A percentile compares a stretch with the other conserved stretches of the same genome.
phyloP scores from a whole-genome alignment of 2,797 vertebrate genomes.

The Gymnothorax reevesii region DNA sequence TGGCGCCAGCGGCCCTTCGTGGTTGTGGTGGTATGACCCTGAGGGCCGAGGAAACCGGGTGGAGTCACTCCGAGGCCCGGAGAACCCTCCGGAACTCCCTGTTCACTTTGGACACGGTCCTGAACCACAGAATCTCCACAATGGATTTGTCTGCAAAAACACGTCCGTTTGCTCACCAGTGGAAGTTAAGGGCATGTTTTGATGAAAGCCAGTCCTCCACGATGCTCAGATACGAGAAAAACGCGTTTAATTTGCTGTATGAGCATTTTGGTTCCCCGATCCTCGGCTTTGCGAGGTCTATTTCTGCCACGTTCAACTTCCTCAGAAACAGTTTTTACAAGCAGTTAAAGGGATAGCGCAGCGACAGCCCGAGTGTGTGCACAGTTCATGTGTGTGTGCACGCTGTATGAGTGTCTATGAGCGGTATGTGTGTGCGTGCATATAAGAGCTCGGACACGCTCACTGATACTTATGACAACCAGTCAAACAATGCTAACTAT shows the following conservation, averaged over 20 bases:
- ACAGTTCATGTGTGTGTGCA: background rate
- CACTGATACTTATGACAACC: slow-evolving; percentile 35
- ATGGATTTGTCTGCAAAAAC: background rate
- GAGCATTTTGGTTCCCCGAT: background rate
- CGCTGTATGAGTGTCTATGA: background rate
- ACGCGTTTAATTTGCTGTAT: too few species aligned
- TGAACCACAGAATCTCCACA: background rate
- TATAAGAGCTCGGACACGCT: background rate
- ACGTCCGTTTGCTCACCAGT: background rate
- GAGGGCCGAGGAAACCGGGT: background rate
- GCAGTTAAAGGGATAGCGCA: background rate
- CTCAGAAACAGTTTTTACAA: slow-evolving; percentile 49
- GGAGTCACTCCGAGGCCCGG: background rate
- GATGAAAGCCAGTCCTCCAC: background rate
- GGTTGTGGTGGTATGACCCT: background rate
- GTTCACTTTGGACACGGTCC: background rate
- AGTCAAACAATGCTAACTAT: background rate
- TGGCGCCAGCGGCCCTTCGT: background rate
- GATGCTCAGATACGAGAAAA: background rate
- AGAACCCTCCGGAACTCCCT: background rate
- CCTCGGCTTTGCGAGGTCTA: slow-evolving; percentile 42
- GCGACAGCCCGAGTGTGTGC: background rate
- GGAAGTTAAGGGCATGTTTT: background rate
- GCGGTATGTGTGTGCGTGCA: background rate
- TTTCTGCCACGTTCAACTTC: slow-evolving; percentile 43